Base-by-base conservation (phyloP, 2,888 invertebrate genomes). In the Metalampra italica region DNA sequence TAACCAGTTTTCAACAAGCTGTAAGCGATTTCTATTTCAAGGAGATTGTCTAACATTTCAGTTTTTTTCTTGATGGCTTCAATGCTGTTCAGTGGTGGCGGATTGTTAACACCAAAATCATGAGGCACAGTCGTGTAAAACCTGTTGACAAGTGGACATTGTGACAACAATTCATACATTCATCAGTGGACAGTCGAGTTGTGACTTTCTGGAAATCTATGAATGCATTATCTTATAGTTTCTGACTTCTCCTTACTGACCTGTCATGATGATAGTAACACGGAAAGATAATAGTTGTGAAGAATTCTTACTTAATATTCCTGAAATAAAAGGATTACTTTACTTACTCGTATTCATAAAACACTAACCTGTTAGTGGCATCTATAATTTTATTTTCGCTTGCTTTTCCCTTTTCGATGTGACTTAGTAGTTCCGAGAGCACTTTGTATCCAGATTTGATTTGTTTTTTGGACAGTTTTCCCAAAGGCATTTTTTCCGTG, bases 41-140 rank as follows among this genome's bases (percentile, higher is more conserved):
- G 88, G 49, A 99, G 82, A 56, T 94, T 96, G 66, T 98, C 97
- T 54, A 99, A 80, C 97, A 99, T 98, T 58, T 95, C 94, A 0
- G 88, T 87, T 56, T 93, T 92, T 1, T 69, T 62, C 58, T 90
- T 81, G 22, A 99, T 93, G 43, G 94, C 87, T 43, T 96, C 95
- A 5, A 90, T 71, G 14, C 93, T 93, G 61, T 97, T 92, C 45
- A 99, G 90, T 38, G 97, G 71, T 1, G 96, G 96, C 0, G 97
- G 96, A 60, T 93, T 93, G 12, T 93, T 90, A 37, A 96, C 81
- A 0, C 99, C 99, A 77, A 98, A 98, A 66, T 95, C 94, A 76
- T 99, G 99, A 0, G 99, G 99, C 54, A 99, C 95, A 44, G 98
- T 86, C 0, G 98, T 98, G 78, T 97, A 99, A 85, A 99, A 99